These are phyloP conservation scores for Condylura cristata DNA, from an alignment of 2,113 vertebrate species.

Conservation along the genomic window DNA sequence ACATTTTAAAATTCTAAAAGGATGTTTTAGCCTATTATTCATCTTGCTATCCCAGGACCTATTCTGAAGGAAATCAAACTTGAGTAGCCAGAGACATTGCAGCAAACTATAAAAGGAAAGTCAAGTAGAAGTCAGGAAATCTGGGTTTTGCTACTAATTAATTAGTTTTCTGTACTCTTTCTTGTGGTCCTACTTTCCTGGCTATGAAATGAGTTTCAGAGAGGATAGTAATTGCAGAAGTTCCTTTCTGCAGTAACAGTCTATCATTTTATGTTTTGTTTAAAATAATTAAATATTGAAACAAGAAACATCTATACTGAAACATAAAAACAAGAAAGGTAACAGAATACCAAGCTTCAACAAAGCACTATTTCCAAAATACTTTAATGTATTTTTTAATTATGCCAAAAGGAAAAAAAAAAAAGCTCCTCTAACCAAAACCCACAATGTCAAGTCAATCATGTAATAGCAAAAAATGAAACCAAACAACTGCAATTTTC, in stretches of 20 bases:
- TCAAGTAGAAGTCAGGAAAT: slow-evolving; percentile 13
- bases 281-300: slow-evolving; percentile 47
- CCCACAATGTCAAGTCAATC: not conserved
- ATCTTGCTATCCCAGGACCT: not conserved
- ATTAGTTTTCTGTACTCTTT: slow-evolving; percentile 31
- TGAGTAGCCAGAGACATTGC: not conserved
- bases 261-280: slow-evolving; percentile 17
- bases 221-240: slow-evolving; percentile 4
- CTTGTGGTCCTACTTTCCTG: slow-evolving; percentile 22
- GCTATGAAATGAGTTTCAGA: slow-evolving; percentile 38
- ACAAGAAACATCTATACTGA: not conserved
- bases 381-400: slow-evolving; percentile 37
- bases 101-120: slow-evolving; percentile 22
- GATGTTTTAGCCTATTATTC: not conserved
- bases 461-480: slow-evolving; percentile 17
- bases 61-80: slow-evolving; percentile 28
- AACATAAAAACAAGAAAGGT: slow-evolving; percentile 34
- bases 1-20: not conserved
- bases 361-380: slow-evolving; percentile 9
- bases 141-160: not conserved
- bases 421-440: slow-evolving; percentile 26
- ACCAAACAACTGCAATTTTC: slow-evolving; percentile 33
- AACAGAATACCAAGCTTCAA: not conserved
- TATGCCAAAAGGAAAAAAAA: not conserved
- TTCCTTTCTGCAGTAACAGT: not conserved